phyloP scores from a whole-genome alignment of 2,888 invertebrate genomes.

The Sinohyriopsis cumingii region DNA sequence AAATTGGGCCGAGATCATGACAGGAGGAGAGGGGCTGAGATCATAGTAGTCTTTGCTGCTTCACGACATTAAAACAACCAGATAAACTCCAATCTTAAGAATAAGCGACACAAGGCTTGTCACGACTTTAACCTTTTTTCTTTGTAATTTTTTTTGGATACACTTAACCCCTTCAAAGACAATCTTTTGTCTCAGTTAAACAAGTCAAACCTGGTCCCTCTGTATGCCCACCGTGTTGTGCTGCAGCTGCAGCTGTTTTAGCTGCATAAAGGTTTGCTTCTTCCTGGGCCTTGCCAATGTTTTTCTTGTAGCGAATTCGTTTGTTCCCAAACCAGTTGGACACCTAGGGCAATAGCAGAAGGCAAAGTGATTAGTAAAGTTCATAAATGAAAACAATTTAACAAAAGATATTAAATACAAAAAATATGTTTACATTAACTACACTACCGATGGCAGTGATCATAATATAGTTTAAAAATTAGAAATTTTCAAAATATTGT shows the following conservation, averaged over 20 bases:
- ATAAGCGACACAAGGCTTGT: constrained; percentile 31
- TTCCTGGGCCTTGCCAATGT: constrained; percentile 99
- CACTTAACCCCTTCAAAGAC: no score
- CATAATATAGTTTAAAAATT: no score
- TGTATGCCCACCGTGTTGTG: constrained; percentile 44
- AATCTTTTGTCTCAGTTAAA: neutral
- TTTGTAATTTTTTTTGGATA: no score
- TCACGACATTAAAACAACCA: no score
- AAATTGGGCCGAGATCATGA: no score
- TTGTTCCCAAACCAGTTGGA: constrained; percentile 99
- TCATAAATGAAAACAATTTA: constrained; percentile 2
- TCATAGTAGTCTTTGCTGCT: no score
- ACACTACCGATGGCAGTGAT: constrained; percentile 5
- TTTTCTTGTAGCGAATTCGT: constrained; percentile 99
- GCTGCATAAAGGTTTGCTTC: constrained; percentile 99
- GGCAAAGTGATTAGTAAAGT: neutral
- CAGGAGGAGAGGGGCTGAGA: no score
- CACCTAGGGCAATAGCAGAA: constrained; percentile 77
- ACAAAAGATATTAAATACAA: constrained; percentile 3
- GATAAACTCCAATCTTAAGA: no score
- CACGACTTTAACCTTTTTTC: no score
- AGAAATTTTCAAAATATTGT: no score
- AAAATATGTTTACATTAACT: constrained; percentile 14
- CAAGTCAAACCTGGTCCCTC: constrained; percentile 17
- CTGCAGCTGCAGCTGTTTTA: constrained; percentile 80